A percentile compares a stretch with the other conserved stretches of the same genome.
Conservation (phyloP, 2,797 vertebrate genomes). For the Perdix hodgsoniae region DNA sequence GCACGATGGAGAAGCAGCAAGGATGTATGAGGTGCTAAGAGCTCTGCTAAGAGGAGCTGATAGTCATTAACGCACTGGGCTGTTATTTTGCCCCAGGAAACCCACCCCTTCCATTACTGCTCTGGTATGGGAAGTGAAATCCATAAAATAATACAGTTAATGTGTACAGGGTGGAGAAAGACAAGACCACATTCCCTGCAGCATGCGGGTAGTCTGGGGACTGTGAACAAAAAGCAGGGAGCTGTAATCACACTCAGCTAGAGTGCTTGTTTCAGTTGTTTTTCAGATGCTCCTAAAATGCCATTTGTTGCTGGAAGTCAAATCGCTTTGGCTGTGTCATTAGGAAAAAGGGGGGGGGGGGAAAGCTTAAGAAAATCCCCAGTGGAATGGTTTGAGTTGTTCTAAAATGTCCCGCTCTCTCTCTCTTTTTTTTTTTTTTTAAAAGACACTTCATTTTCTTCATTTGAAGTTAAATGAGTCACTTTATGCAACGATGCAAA, state of each 20-base stretch:
- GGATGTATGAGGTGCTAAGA: not conserved
- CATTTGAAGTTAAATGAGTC: slow-evolving; percentile 44
- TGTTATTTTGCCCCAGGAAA: not conserved
- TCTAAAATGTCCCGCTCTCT: not conserved
- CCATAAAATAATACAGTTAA: not conserved
- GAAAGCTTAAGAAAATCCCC: not conserved
- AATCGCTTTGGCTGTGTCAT: slow-evolving; percentile 2
- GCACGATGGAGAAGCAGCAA: not conserved
- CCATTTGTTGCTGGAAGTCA: slow-evolving; percentile 28
- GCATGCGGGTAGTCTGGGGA: not conserved
- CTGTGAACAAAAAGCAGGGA: slow-evolving; percentile 11
- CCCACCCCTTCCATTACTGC: not conserved
- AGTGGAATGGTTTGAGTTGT: slow-evolving; percentile 20
- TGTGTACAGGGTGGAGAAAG: not conserved
- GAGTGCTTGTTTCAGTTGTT: slow-evolving; percentile 32
- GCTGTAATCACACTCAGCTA: slow-evolving; percentile 21
- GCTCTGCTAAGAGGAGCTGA: not conserved
- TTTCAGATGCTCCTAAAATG: slow-evolving; percentile 26
- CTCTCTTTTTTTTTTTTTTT: not conserved
- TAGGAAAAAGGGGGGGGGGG: not conserved
- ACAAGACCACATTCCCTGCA: not conserved
- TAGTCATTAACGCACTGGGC: not conserved
- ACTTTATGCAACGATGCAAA: slow-evolving; percentile 16
- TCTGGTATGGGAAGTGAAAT: not conserved
- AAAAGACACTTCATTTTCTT: not conserved